Conservation (phyloP, 2,888 invertebrate species). For the Andrena chrysosceles region DNA sequence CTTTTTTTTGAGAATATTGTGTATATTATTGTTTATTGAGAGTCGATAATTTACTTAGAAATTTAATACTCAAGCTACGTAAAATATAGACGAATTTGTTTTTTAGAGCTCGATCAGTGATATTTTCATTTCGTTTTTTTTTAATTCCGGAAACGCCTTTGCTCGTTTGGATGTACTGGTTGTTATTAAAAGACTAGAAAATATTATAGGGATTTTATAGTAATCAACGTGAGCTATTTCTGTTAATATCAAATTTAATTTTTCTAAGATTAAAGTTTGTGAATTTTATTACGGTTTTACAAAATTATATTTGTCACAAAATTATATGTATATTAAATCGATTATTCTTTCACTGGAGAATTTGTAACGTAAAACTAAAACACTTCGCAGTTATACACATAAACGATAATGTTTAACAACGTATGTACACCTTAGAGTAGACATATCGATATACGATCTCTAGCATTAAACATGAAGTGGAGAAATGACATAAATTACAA, state of each 20-base stretch:
- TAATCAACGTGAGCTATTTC: constrained; percentile 5
- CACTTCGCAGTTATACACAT: constrained; percentile 32
- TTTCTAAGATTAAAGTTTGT: constrained; percentile 16
- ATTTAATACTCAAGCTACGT: not conserved
- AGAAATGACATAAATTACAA: constrained; percentile 55
- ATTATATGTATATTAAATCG: constrained; percentile 42
- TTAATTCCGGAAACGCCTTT: not conserved
- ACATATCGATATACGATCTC: constrained; percentile 25
- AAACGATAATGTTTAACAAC: constrained; percentile 41
- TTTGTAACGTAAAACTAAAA: constrained; percentile 46
- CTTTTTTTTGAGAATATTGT: not conserved
- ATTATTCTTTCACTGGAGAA: constrained; percentile 19
- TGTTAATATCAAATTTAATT: constrained; percentile 32
- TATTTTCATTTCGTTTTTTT: not conserved
- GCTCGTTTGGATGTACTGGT: not conserved
- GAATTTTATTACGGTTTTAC: constrained; percentile 55
- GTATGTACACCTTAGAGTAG: constrained; percentile 60
- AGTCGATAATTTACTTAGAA: not conserved
- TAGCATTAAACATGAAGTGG: constrained; percentile 27
- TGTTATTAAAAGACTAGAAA: not conserved
- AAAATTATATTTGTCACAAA: constrained; percentile 60
- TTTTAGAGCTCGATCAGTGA: not conserved
- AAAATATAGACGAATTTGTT: not conserved
- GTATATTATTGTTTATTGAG: not conserved
- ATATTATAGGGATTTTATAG: not conserved